A percentile compares a stretch with the other conserved stretches of the same genome.
Evolutionary conservation across 2,888 invertebrate species (phyloP).

Genomic region (Heliconius erato): DNA sequence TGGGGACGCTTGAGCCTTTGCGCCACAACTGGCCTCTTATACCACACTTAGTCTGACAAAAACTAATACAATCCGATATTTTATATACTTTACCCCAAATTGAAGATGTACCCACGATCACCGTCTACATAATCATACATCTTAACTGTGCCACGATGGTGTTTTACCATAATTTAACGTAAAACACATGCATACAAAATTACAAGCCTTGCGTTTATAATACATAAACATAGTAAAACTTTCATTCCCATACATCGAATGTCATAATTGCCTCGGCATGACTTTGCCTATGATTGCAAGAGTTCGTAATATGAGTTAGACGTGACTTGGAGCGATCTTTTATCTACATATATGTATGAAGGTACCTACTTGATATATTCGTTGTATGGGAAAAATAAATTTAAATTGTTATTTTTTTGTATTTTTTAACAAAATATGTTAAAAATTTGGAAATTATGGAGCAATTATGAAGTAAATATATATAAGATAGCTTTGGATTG

Average conservation of each 20-base stretch:
- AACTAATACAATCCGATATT: no score
- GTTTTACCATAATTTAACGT: neutral
- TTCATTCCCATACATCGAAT: constrained; percentile 23
- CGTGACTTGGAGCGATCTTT: constrained; percentile 22
- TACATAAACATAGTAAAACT: constrained; percentile 22
- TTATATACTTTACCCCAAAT: no score
- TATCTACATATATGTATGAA: neutral
- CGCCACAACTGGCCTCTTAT: no score
- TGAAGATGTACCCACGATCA: no score
- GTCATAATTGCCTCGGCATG: constrained; percentile 23
- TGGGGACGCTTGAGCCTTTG: no score
- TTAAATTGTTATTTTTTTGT: neutral
- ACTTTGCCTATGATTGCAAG: constrained; percentile 23
- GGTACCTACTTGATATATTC: neutral
- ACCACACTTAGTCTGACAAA: no score
- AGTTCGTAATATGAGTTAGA: constrained; percentile 21
- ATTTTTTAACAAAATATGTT: no score
- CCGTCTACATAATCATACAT: neutral
- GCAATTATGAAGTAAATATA: no score
- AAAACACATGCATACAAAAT: constrained; percentile 18
- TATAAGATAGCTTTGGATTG: no score
- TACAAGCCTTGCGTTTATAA: neutral
- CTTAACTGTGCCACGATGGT: neutral
- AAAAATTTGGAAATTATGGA: no score
- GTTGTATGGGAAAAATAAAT: neutral